These are phyloP conservation scores for Tetragnatha montana DNA, from an alignment of 2,888 invertebrate genomes.

Conservation along the genomic window DNA sequence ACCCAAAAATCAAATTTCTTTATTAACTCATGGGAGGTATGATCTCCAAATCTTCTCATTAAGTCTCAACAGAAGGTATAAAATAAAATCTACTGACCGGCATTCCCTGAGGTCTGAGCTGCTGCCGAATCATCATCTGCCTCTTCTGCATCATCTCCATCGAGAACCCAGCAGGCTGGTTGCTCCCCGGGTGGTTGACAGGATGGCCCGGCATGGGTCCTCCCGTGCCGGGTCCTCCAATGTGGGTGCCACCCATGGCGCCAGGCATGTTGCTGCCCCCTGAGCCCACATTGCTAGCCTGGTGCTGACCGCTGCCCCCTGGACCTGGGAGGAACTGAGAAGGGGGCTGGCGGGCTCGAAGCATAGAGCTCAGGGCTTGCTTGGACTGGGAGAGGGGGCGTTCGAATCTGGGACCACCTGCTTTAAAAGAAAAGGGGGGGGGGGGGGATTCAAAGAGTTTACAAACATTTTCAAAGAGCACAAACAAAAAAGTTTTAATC, in stretches of 20 bases:
- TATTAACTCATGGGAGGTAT: too few species aligned
- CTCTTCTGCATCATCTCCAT: conserved; percentile 71
- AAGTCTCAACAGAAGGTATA: too few species aligned
- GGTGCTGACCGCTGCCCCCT: conserved; percentile 56
- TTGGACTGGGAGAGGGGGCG: conserved; percentile 81
- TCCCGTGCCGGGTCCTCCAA: conserved; percentile 52
- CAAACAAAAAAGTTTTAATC: too few species aligned
- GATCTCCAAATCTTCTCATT: too few species aligned
- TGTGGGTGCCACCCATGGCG: conserved; percentile 44
- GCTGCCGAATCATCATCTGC: conserved; percentile 59
- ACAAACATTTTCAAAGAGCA: too few species aligned
- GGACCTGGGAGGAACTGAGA: conserved; percentile 67
- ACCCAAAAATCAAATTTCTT: too few species aligned
- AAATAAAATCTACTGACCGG: conserved; percentile 46
- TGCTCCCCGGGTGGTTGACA: conserved; percentile 54
- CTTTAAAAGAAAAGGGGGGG: conserved; percentile 35
- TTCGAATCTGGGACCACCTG: conserved; percentile 69
- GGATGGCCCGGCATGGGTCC: conserved; percentile 63
- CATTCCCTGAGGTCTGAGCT: conserved; percentile 66
- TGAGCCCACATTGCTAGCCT: conserved; percentile 28
- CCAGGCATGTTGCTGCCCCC: conserved; percentile 57
- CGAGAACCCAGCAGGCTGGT: conserved; percentile 51
- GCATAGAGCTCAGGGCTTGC: conserved; percentile 90
- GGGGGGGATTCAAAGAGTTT: neutral
- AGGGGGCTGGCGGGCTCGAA: conserved; percentile 85